These are phyloP conservation scores for Poeciliopsis occidentalis DNA, from an alignment of 2,113 vertebrate species.

Conservation along the genomic window DNA sequence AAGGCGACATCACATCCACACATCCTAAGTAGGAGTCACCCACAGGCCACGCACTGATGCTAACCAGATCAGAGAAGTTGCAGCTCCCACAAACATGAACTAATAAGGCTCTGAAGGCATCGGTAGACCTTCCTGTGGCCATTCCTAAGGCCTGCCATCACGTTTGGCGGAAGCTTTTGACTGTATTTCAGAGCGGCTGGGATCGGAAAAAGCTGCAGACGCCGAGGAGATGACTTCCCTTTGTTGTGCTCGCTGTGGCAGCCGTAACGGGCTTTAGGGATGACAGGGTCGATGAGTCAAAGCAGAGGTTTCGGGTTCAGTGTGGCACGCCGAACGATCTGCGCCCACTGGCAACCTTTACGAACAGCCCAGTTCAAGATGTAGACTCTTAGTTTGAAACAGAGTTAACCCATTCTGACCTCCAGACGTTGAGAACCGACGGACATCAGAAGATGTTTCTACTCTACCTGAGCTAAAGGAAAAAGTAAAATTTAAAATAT, in stretches of 20 bases:
- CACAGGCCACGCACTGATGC: conserved; percentile 35
- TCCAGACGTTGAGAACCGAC: background rate
- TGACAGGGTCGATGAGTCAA: conserved; percentile 29
- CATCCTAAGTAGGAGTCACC: conserved; percentile 15
- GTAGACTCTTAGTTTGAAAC: background rate
- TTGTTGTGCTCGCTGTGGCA: conserved; percentile 28
- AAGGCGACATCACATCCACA: conserved; percentile 15
- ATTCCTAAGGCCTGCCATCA: conserved; percentile 21
- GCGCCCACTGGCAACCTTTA: background rate
- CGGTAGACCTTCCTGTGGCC: conserved; percentile 14
- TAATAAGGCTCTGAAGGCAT: conserved; percentile 73
- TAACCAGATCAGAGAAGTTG: conserved; percentile 61
- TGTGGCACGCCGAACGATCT: conserved; percentile 24
- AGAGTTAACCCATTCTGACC: background rate
- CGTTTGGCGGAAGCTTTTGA: conserved; percentile 28
- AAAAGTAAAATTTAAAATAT: no score
- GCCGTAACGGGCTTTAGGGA: conserved; percentile 52
- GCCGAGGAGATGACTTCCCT: conserved; percentile 2
- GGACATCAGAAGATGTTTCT: background rate
- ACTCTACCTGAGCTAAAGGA: background rate
- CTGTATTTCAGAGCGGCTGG: background rate
- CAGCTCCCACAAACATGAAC: conserved; percentile 74
- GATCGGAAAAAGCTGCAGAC: conserved; percentile 15
- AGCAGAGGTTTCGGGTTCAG: conserved; percentile 34
- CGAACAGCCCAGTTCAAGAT: background rate